A percentile compares a stretch with the other conserved stretches of the same genome.
phyloP scores from a whole-genome alignment of 2,888 invertebrate species.

The Pandemis corylana region DNA sequence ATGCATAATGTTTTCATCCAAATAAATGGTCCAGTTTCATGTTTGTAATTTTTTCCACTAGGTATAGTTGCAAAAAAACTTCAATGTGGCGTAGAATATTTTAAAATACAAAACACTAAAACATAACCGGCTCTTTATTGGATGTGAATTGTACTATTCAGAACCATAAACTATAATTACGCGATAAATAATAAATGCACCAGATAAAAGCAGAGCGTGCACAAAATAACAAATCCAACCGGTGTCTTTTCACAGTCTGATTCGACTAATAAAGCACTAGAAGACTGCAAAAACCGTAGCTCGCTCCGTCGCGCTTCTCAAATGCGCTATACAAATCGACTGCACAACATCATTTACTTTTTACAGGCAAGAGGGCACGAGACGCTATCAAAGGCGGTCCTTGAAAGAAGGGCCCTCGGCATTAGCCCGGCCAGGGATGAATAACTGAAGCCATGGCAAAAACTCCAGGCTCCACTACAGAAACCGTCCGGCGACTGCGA shows the following conservation, averaged over 20 bases:
- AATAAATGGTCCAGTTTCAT: not conserved
- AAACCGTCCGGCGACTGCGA: conserved; percentile 18
- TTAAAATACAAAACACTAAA: too few relatives aligned
- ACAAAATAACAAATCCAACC: not conserved
- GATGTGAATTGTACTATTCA: not conserved
- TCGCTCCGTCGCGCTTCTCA: conserved; percentile 21
- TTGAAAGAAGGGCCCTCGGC: conserved; percentile 41
- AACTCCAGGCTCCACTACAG: conserved; percentile 30
- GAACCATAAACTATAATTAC: not conserved
- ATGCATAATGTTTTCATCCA: not conserved
- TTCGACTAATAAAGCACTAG: conserved; percentile 26
- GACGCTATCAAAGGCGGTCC: conserved; percentile 43
- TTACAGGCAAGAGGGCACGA: conserved; percentile 35
- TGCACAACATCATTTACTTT: conserved; percentile 42
- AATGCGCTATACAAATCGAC: conserved; percentile 34
- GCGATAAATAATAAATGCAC: not conserved
- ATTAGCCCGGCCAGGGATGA: conserved; percentile 43
- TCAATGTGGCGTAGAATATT: not conserved
- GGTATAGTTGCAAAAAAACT: not conserved
- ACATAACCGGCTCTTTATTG: not conserved
- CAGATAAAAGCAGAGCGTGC: not conserved
- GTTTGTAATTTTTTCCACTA: not conserved
- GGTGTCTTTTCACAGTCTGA: conserved; percentile 6
- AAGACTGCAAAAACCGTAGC: conserved; percentile 22
- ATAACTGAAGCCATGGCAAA: conserved; percentile 42